These are phyloP conservation scores for Thalpophila matura DNA, from an alignment of 2,888 invertebrate genomes.

Conservation along the genomic window DNA sequence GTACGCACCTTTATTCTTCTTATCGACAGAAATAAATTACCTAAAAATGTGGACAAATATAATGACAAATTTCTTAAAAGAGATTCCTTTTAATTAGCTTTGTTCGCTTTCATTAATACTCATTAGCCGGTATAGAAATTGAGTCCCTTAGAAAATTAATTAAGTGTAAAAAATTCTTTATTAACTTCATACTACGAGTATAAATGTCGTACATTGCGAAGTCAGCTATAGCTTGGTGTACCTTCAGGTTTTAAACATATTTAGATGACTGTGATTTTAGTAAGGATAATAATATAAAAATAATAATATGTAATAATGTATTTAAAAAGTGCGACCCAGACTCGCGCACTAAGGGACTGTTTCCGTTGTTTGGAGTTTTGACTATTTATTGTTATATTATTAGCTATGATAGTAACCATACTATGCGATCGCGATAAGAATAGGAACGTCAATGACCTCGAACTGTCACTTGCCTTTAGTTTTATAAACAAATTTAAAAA, in stretches of 20 bases:
- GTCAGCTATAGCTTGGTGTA: background rate
- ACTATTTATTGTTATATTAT: no score
- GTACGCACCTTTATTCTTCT: background rate
- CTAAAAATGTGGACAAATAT: slow-evolving; percentile 9
- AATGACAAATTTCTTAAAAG: slow-evolving; percentile 31
- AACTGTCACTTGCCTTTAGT: no score
- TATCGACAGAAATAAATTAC: background rate
- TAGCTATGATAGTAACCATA: no score
- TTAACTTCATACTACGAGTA: slow-evolving; percentile 15
- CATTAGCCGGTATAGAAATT: slow-evolving; percentile 56
- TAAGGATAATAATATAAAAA: background rate
- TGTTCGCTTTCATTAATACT: slow-evolving; percentile 49
- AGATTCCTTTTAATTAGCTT: slow-evolving; percentile 56
- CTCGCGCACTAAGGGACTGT: no score
- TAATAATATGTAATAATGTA: no score
- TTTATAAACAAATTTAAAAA: no score
- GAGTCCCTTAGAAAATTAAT: slow-evolving; percentile 29
- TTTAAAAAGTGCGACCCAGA: no score
- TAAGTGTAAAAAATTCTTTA: slow-evolving; percentile 15
- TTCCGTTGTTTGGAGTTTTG: no score
- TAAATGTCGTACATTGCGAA: background rate
- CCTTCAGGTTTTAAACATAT: background rate
- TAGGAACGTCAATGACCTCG: no score
- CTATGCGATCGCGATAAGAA: no score
- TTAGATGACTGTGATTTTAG: no score